These are phyloP conservation scores for Drepana falcataria DNA, from an alignment of 2,888 invertebrate species.

Conservation along the genomic window DNA sequence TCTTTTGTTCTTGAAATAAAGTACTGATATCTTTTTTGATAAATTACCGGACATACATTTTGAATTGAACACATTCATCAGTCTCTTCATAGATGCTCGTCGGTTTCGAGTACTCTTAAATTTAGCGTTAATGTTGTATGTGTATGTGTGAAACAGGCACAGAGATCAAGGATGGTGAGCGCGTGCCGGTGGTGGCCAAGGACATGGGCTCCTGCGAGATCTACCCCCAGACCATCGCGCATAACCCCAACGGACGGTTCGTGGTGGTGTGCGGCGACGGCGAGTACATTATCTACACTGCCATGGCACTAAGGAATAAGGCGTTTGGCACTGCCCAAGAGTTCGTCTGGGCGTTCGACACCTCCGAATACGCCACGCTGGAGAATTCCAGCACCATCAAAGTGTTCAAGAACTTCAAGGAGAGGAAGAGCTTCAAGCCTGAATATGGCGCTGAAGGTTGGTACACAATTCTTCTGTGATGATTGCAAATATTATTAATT, in stretches of 20 bases:
- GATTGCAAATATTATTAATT: background rate
- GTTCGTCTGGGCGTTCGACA: slow-evolving; percentile 99
- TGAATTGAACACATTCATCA: too few relatives aligned
- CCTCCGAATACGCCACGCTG: slow-evolving; percentile 93
- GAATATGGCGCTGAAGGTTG: slow-evolving; percentile 96
- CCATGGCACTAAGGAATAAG: slow-evolving; percentile 99
- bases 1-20: too few relatives aligned
- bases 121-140: too few relatives aligned
- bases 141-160: slow-evolving; percentile 49
- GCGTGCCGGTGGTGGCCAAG: slow-evolving; percentile 95
- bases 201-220: slow-evolving; percentile 99
- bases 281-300: slow-evolving; percentile 99
- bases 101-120: too few relatives aligned
- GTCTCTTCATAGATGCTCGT: too few relatives aligned
- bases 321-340: slow-evolving; percentile 99
- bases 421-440: slow-evolving; percentile 95
- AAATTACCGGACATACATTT: too few relatives aligned
- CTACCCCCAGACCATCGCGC: slow-evolving; percentile 98
- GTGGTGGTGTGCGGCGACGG: slow-evolving; percentile 99
- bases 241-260: slow-evolving; percentile 97
- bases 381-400: slow-evolving; percentile 94
- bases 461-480: background rate
- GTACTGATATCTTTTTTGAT: too few relatives aligned
- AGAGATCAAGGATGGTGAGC: slow-evolving; percentile 93
- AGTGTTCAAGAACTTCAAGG: slow-evolving; percentile 99